These are phyloP conservation scores for Strigamia maritima DNA, from an alignment of 2,888 invertebrate species.

Conservation along the genomic window DNA sequence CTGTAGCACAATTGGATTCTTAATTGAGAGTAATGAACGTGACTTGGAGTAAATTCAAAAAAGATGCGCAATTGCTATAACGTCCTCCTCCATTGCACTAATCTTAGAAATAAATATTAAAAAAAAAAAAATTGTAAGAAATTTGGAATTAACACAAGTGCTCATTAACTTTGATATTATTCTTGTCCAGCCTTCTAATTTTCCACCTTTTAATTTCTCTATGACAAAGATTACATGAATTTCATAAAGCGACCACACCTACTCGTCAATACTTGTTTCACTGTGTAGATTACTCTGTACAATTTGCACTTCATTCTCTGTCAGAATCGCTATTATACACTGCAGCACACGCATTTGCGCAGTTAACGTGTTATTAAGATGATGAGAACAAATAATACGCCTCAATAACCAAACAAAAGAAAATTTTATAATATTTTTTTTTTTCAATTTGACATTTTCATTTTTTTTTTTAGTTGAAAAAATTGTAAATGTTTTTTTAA, in stretches of 20 bases:
- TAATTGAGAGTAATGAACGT: constrained; percentile 32
- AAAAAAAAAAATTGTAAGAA: not conserved
- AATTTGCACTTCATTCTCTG: constrained; percentile 31
- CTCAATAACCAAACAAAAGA: not conserved
- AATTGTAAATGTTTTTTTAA: not conserved
- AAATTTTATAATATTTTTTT: not conserved
- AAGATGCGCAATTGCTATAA: constrained; percentile 2
- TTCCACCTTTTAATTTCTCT: constrained; percentile 10
- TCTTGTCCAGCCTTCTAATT: constrained; percentile 19
- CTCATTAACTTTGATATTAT: constrained; percentile 6
- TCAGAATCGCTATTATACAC: not conserved
- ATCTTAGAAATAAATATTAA: not conserved
- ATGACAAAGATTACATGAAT: constrained; percentile 22
- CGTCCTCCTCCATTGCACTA: not conserved
- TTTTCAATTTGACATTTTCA: not conserved
- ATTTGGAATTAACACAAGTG: not conserved
- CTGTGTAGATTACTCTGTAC: constrained; percentile 17
- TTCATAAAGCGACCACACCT: constrained; percentile 21
- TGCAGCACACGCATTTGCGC: constrained; percentile 22
- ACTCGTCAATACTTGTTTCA: constrained; percentile 27
- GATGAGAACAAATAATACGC: not conserved
- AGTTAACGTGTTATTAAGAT: not conserved
- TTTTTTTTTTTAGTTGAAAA: not conserved
- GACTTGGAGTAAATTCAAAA: constrained; percentile 22
- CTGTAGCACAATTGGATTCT: constrained; percentile 30